Base-by-base conservation (phyloP, 2,113 vertebrate genomes). In the Pionites leucogaster region DNA sequence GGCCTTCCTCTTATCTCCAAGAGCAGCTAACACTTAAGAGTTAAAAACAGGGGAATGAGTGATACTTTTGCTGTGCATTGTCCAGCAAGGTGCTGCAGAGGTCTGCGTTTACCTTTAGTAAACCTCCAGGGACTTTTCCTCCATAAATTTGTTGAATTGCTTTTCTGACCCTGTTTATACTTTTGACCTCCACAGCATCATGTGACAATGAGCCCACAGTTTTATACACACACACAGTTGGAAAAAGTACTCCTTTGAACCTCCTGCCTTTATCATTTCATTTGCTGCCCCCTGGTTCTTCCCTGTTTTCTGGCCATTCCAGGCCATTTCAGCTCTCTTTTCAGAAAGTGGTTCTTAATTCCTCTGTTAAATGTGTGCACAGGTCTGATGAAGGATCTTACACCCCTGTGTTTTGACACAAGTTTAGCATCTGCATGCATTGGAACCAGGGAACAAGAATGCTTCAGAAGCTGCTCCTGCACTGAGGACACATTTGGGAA, bases 131-230 rank as follows among this genome's bases (percentile, higher is more conserved):
- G 75, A 92, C 86, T 91, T 97, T 95, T 95, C 89, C 89, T 95
- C 89, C 86, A 96, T 95, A 93, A 95, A 95, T 84, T 49, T 62
- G 62, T 87, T 31, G 0, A 86, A 96, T 69, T 86, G 94, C 86
- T 95, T 92, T 91, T 96, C 72, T 95, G 95, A 97, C 91, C 89
- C 65, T 9, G 2, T 95, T 97, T 95, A 97, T 93, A 92, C 77
- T 91, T 95, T 91, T 93, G 96, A 95, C 95, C 94, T 96, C 86
- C 59, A 82, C 81, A 82, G 62, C 83, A 92, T 39, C 55, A 37
- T 75, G 77, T 78, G 86, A 87, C 67, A 79, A 23, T 0, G 1
- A 88, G 69, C 69, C 80, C 60, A 37, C 31, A 44, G 62, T 74
- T 93, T 92, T 68, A 77, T 63, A 93, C 4, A 71, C 6, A 29